Conservation (phyloP, 2,888 invertebrate genomes). For the Sinopyrophorus schimmeli region DNA sequence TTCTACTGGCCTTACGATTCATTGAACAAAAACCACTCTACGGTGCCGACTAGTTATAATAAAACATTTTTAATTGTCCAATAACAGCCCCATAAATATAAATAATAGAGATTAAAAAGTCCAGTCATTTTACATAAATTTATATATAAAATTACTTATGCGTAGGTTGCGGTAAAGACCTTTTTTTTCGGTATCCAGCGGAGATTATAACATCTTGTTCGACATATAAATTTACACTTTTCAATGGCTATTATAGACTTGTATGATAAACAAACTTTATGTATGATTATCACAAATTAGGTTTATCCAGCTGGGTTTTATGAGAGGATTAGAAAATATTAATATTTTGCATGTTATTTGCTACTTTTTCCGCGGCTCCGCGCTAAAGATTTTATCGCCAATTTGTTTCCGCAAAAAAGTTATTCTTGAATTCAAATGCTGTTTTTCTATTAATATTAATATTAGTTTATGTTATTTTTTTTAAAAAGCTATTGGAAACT, state of each 20-base stretch:
- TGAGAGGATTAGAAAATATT: slow-evolving; percentile 10
- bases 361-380: too few species aligned
- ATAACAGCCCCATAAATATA: slow-evolving; percentile 13
- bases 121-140: slow-evolving; percentile 21
- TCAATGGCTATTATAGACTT: slow-evolving; percentile 14
- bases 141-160: slow-evolving; percentile 17
- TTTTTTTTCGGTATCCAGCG: slow-evolving; percentile 14
- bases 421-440: too few species aligned
- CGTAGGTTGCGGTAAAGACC: slow-evolving; percentile 13
- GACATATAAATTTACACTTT: slow-evolving; percentile 19
- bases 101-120: slow-evolving; percentile 20
- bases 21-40: slow-evolving; percentile 5
- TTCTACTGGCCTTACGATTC: slow-evolving; percentile 1
- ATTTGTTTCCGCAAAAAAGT: too few species aligned
- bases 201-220: slow-evolving; percentile 16
- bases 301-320: slow-evolving; percentile 8
- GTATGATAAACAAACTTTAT: slow-evolving; percentile 13
- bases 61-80: slow-evolving; percentile 15
- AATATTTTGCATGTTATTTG: neutral
- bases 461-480: too few species aligned
- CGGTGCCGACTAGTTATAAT: slow-evolving; percentile 12
- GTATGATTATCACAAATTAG: slow-evolving; percentile 15
- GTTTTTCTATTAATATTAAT: too few species aligned
- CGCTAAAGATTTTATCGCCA: too few species aligned
- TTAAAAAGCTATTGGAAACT: too few species aligned